Conservation (phyloP, 2,888 invertebrate species). For the Mythimna lalbum region DNA sequence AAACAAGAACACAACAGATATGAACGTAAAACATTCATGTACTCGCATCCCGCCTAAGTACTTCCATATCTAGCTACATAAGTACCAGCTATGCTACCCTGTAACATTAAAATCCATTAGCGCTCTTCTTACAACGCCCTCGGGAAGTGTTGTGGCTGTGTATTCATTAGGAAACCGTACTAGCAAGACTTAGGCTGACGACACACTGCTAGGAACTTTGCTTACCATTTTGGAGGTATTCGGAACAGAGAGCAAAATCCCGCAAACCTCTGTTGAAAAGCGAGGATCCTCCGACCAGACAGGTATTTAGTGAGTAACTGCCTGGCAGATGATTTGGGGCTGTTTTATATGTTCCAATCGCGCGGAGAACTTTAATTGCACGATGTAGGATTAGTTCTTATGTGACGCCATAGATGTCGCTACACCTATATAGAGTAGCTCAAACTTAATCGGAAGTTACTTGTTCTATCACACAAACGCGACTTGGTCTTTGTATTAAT, state of each 20-base stretch:
- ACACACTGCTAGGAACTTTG: not conserved
- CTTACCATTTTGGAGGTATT: not conserved
- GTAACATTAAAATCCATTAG: constrained; percentile 57
- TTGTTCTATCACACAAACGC: too few relatives aligned
- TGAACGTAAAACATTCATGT: not conserved
- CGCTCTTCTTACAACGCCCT: constrained; percentile 40
- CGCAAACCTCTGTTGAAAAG: too few relatives aligned
- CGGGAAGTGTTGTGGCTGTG: constrained; percentile 49
- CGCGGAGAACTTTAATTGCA: too few relatives aligned
- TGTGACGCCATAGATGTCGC: too few relatives aligned
- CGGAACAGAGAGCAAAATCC: too few relatives aligned
- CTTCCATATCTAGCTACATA: constrained; percentile 18
- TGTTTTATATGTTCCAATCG: too few relatives aligned
- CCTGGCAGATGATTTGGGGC: too few relatives aligned
- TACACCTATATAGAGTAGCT: not conserved
- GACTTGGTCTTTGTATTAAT: too few relatives aligned
- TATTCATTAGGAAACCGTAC: constrained; percentile 38
- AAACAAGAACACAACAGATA: not conserved
- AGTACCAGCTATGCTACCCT: constrained; percentile 9
- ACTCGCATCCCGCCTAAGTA: constrained; percentile 14
- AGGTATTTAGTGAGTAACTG: too few relatives aligned
- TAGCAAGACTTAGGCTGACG: constrained; percentile 7
- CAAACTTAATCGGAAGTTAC: not conserved
- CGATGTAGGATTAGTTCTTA: too few relatives aligned
- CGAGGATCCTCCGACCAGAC: too few relatives aligned